Percentiles rank a stretch among this genome's conserved stretches.
phyloP scores from a whole-genome alignment of 1,140 invertebrate species.

The Berghia stephanieae region DNA sequence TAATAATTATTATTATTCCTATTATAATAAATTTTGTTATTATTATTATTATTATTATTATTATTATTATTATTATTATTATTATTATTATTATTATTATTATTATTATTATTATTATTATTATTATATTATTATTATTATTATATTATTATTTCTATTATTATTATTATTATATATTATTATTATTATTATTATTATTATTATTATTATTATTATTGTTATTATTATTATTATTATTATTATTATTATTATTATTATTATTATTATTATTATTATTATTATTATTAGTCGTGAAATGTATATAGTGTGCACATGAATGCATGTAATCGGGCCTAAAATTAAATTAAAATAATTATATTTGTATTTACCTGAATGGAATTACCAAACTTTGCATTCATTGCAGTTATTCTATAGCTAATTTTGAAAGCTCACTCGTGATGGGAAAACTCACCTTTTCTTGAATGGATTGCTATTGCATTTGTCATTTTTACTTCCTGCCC shows the following conservation, averaged over 20 bases:
- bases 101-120: not conserved
- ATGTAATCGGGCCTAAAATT: not conserved
- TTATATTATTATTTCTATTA: not conserved
- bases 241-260: not conserved
- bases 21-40: not conserved
- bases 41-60: not conserved
- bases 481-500: no score
- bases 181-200: conserved; percentile 7
- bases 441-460: no score
- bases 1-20: no score
- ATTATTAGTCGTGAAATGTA: no score
- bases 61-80: not conserved
- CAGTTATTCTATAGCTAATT: not conserved
- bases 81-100: not conserved
- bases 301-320: not conserved
- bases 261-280: not conserved
- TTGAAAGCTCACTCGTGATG: no score
- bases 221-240: not conserved
- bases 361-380: no score
- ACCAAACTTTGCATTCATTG: not conserved
- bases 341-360: not conserved
- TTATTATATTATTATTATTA: not conserved
- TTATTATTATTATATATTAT: not conserved
- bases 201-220: not conserved
- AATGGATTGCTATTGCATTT: not conserved